Evolutionary conservation across 2,113 vertebrate genomes (phyloP).

Genomic region (Gasterosteus aculeatus): DNA sequence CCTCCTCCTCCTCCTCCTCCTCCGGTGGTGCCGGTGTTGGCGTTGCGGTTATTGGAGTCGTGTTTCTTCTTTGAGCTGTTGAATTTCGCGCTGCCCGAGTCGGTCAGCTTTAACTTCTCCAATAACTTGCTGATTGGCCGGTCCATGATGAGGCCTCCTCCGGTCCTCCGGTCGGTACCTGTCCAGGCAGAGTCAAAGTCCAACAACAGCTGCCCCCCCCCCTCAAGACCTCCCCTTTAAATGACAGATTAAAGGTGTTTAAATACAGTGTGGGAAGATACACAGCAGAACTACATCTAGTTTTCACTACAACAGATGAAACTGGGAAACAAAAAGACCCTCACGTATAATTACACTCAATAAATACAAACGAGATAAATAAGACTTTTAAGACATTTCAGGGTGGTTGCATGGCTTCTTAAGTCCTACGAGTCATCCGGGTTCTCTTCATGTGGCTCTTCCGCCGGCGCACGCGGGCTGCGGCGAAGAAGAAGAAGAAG

Average conservation of each 20-base stretch:
- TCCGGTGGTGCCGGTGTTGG: constrained; percentile 61
- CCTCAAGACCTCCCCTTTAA: not conserved
- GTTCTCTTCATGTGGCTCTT: constrained; percentile 54
- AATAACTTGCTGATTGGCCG: constrained; percentile 85
- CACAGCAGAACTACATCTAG: constrained; percentile 57
- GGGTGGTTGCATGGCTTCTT: constrained; percentile 67
- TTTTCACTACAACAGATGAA: constrained; percentile 57
- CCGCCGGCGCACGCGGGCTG: constrained; percentile 57
- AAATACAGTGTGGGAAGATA: constrained; percentile 68
- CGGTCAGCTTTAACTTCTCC: constrained; percentile 86
- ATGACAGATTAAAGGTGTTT: constrained; percentile 34
- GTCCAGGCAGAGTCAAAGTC: constrained; percentile 32
- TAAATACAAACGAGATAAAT: constrained; percentile 81
- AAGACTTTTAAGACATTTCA: constrained; percentile 72
- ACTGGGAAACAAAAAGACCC: constrained; percentile 3
- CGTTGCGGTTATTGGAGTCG: constrained; percentile 81
- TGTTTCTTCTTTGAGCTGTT: constrained; percentile 86
- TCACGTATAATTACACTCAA: constrained; percentile 59
- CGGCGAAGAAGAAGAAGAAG: constrained; percentile 26
- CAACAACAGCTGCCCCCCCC: not conserved
- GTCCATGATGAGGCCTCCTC: constrained; percentile 79
- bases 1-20: not conserved
- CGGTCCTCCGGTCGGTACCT: not conserved
- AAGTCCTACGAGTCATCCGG: constrained; percentile 56
- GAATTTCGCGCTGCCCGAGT: constrained; percentile 88